Evolutionary conservation across 2,797 vertebrate genomes (phyloP).

Genomic region (Holocentrus rufus): DNA sequence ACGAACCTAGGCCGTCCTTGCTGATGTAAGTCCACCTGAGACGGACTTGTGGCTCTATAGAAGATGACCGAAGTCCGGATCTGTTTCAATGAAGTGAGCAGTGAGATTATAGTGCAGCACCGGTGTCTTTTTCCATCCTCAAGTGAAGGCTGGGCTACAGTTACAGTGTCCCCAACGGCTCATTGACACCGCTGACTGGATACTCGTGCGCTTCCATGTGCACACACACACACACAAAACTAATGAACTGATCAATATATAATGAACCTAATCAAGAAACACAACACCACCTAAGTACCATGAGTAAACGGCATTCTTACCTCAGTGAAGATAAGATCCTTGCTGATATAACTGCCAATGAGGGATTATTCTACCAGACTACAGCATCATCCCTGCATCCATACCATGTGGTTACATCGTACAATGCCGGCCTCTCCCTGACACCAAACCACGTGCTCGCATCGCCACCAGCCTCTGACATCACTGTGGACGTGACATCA

Average conservation of each 20-base stretch:
- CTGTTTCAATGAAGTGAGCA: constrained; percentile 20
- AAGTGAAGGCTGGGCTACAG: constrained; percentile 47
- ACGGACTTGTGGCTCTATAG: constrained; percentile 5
- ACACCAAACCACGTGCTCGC: constrained; percentile 42
- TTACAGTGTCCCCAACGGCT: constrained; percentile 53
- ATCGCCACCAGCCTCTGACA: constrained; percentile 77
- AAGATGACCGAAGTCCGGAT: neutral
- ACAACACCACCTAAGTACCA: constrained; percentile 32
- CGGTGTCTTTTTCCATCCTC: constrained; percentile 56
- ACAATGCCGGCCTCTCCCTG: constrained; percentile 36
- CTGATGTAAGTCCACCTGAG: constrained; percentile 4
- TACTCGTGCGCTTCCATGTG: constrained; percentile 16
- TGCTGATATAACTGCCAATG: constrained; percentile 4
- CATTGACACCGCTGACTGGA: constrained; percentile 30
- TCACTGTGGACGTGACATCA: constrained; percentile 69
- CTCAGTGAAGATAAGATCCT: constrained; percentile 26
- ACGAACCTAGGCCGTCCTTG: neutral
- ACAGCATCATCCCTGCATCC: neutral
- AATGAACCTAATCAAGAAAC: constrained; percentile 47
- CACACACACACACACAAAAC: constrained; percentile 23
- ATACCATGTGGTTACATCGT: neutral
- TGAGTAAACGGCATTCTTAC: constrained; percentile 45
- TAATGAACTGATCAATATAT: constrained; percentile 52
- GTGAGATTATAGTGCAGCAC: constrained; percentile 2
- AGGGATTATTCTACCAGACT: neutral